Conservation (phyloP, 1,140 invertebrate genomes). For the Lucilia cuprina region DNA sequence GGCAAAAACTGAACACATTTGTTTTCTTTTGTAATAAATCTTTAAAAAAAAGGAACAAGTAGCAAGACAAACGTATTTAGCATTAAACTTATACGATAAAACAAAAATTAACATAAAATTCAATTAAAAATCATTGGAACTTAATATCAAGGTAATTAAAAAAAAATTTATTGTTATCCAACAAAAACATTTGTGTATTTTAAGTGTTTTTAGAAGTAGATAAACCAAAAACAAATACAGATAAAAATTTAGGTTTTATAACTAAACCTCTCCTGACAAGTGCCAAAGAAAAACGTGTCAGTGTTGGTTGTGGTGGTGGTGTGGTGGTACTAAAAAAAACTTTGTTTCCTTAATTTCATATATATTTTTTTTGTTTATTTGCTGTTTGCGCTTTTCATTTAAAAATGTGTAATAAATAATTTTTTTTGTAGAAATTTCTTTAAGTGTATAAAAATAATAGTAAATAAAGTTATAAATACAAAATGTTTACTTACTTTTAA, state of each 20-base stretch:
- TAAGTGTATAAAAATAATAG: background rate
- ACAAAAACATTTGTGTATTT: background rate
- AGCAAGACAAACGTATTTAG: slow-evolving; percentile 27
- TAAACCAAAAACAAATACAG: background rate
- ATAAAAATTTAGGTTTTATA: background rate
- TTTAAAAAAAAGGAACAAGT: background rate
- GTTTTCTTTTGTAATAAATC: background rate
- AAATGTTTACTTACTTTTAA: slow-evolving; percentile 55
- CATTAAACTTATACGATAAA: background rate
- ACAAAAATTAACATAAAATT: slow-evolving; percentile 1
- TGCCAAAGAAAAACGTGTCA: background rate
- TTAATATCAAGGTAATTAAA: background rate
- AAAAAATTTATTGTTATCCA: background rate
- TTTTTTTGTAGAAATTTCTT: background rate
- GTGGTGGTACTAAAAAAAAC: background rate
- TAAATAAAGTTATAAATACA: background rate
- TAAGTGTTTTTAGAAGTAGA: background rate
- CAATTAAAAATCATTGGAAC: background rate
- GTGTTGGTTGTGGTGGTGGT: background rate
- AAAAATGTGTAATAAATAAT: background rate
- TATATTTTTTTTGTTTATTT: background rate
- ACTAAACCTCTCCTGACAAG: background rate
- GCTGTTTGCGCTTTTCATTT: background rate
- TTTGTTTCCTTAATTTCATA: background rate
- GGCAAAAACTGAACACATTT: slow-evolving; percentile 9